Evolutionary conservation across 2,888 invertebrate genomes (phyloP).

Genomic region (Prionchulus punctatus): DNA sequence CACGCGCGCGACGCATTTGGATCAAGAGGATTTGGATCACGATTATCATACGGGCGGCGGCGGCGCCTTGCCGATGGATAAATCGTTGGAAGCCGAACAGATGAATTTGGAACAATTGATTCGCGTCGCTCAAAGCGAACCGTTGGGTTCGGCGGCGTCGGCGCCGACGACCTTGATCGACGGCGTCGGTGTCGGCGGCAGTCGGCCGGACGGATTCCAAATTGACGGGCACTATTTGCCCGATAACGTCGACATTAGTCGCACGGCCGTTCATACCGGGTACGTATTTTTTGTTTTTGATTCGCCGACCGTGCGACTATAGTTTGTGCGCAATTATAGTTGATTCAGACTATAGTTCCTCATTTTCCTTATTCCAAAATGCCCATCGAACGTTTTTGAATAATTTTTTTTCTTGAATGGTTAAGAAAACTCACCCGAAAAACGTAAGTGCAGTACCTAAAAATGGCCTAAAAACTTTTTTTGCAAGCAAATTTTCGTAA

Average conservation of each 20-base stretch:
- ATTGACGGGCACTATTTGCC: conserved; percentile 10
- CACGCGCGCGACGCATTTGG: neutral
- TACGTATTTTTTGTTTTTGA: too few relatives aligned
- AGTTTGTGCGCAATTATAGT: too few relatives aligned
- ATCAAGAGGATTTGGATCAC: neutral
- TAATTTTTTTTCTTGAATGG: too few relatives aligned
- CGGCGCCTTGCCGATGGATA: conserved; percentile 78
- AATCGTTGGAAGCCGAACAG: conserved; percentile 29
- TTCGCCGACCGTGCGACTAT: too few relatives aligned
- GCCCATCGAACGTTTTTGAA: too few relatives aligned
- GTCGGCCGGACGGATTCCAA: conserved; percentile 3
- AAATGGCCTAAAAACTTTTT: too few relatives aligned
- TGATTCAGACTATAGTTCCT: too few relatives aligned
- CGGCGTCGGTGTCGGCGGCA: conserved; percentile 11
- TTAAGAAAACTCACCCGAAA: conserved; percentile 28
- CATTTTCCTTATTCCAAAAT: too few relatives aligned
- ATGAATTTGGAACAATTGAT: conserved; percentile 8
- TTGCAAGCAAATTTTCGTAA: too few relatives aligned
- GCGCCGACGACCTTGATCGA: conserved; percentile 6
- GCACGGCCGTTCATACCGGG: conserved; percentile 44
- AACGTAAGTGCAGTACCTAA: conserved; percentile 26
- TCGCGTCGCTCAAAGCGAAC: neutral
- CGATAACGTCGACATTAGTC: conserved; percentile 38
- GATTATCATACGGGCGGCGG: conserved; percentile 6
- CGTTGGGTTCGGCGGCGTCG: conserved; percentile 1